phyloP scores from a whole-genome alignment of 2,888 invertebrate genomes.

The Zootermopsis nevadensis region DNA sequence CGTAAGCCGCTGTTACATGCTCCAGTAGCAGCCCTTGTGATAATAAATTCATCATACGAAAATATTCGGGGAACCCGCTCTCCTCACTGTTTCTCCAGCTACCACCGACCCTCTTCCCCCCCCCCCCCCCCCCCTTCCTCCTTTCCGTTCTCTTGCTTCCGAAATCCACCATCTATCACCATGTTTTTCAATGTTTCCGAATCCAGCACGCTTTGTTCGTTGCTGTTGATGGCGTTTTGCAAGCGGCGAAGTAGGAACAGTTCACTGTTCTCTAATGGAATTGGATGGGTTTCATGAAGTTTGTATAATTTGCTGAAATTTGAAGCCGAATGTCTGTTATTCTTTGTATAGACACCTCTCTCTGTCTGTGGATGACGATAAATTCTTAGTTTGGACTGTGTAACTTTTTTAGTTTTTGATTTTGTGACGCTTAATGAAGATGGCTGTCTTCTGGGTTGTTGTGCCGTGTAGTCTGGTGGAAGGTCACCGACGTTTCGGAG shows the following conservation, averaged over 20 bases:
- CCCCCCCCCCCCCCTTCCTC: conserved; percentile 12
- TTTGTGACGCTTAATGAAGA: no score
- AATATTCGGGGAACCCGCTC: conserved; percentile 37
- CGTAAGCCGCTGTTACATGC: conserved; percentile 31
- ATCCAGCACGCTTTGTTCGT: conserved; percentile 31
- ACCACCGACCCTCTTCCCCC: conserved; percentile 17
- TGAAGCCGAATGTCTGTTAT: neutral
- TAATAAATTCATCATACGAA: conserved; percentile 49
- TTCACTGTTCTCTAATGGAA: neutral
- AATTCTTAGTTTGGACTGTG: no score
- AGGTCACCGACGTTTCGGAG: no score
- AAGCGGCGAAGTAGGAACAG: conserved; percentile 1
- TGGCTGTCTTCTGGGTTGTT: no score
- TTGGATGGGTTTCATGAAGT: neutral
- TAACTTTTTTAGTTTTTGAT: no score
- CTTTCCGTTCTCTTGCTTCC: conserved; percentile 38
- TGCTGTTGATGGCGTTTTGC: conserved; percentile 36
- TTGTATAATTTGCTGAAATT: conserved; percentile 1
- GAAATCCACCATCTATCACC: conserved; percentile 42
- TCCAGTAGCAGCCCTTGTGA: conserved; percentile 44
- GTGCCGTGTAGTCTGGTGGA: no score
- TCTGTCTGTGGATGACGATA: no score
- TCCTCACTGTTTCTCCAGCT: no score
- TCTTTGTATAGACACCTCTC: neutral
- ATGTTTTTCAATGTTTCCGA: conserved; percentile 43